Evolutionary conservation across 2,113 vertebrate species (phyloP).

Genomic region (Corythornis cristatus): DNA sequence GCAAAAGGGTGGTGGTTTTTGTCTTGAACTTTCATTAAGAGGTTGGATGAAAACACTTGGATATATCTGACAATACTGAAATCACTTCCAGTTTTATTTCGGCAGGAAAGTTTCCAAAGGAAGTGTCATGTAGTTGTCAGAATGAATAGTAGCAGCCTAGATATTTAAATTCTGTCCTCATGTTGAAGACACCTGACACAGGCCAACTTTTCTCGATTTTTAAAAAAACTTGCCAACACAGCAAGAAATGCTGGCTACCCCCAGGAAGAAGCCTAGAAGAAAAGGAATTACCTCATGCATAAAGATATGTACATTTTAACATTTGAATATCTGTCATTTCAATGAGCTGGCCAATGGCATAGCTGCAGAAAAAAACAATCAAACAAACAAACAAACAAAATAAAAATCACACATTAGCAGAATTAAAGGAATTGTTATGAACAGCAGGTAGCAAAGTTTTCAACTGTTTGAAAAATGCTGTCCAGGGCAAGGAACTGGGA

Average conservation of each 20-base stretch:
- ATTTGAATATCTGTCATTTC: not conserved
- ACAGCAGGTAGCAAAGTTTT: not conserved
- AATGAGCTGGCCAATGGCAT: not conserved
- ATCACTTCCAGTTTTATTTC: not conserved
- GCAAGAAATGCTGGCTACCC: not conserved
- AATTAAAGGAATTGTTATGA: not conserved
- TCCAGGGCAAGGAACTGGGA: not conserved
- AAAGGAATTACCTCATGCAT: not conserved
- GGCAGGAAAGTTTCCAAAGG: not conserved
- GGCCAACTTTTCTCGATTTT: not conserved
- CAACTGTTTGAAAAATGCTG: not conserved
- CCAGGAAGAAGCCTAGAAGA: not conserved
- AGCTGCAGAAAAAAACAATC: not conserved
- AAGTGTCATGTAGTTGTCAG: not conserved
- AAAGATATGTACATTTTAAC: not conserved
- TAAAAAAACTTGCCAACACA: not conserved
- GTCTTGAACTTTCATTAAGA: not conserved
- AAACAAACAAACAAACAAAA: not conserved
- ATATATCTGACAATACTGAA: not conserved
- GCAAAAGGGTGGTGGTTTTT: not conserved
- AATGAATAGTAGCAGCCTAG: not conserved
- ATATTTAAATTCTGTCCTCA: not conserved
- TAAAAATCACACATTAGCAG: not conserved
- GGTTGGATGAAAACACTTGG: not conserved
- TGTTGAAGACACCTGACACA: not conserved